phyloP scores from a whole-genome alignment of 2,113 vertebrate species.

The Mirounga angustirostris region DNA sequence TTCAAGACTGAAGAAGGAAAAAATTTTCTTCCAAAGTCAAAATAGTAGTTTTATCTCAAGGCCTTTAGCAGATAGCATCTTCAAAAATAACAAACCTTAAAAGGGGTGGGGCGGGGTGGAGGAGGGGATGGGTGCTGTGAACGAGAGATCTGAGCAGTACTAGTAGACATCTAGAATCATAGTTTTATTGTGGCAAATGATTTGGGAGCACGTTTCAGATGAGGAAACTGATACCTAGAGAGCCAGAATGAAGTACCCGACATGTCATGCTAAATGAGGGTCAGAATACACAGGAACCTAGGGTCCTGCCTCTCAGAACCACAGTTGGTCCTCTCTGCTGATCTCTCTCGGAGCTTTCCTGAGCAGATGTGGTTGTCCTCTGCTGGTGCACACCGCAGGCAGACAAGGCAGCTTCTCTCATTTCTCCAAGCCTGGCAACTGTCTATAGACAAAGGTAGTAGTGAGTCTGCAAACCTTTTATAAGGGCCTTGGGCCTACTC shows the following conservation, averaged over 20 bases:
- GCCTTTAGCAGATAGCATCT: slow-evolving; percentile 18
- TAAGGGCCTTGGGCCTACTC: background rate
- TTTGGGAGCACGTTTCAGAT: background rate
- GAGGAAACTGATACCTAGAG: background rate
- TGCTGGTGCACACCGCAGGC: background rate
- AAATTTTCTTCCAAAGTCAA: slow-evolving; percentile 30
- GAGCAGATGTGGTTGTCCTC: background rate
- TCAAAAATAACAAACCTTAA: slow-evolving; percentile 3
- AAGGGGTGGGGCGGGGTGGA: too few species aligned
- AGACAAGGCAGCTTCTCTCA: background rate
- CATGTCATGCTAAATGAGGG: background rate
- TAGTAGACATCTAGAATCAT: background rate
- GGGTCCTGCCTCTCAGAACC: background rate
- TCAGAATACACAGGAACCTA: background rate
- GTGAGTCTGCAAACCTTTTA: background rate
- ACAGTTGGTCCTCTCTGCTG: background rate
- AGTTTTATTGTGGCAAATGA: background rate
- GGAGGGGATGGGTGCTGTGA: background rate
- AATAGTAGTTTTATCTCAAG: slow-evolving; percentile 20
- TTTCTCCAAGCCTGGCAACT: background rate
- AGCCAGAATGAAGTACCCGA: background rate
- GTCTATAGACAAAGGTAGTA: background rate
- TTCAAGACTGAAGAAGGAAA: background rate
- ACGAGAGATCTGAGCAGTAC: background rate
- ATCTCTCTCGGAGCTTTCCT: background rate